Percentiles rank a stretch among this genome's conserved stretches.
phyloP scores from a whole-genome alignment of 1,140 invertebrate genomes.

The Magallana angulata region DNA sequence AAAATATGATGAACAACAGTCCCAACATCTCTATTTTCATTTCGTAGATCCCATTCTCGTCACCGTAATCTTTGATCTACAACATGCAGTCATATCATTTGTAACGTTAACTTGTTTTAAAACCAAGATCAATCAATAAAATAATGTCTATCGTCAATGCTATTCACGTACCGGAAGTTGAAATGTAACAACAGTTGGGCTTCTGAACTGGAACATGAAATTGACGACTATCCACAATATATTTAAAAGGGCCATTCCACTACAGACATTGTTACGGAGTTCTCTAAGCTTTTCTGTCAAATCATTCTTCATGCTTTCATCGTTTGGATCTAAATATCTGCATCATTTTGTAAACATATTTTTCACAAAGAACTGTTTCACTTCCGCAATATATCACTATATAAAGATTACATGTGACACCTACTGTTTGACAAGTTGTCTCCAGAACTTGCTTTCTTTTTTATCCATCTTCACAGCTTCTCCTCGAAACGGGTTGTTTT shows the following conservation, averaged over 20 bases:
- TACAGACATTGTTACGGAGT: constrained; percentile 66
- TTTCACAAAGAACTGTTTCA: not conserved
- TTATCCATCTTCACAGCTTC: constrained; percentile 20
- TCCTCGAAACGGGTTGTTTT: not conserved
- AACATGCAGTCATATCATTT: not conserved
- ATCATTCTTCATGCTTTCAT: constrained; percentile 61
- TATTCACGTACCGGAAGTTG: not conserved
- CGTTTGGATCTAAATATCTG: constrained; percentile 59
- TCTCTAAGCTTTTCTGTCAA: constrained; percentile 75
- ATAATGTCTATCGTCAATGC: not conserved
- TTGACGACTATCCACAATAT: constrained; percentile 68
- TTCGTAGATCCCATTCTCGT: constrained; percentile 46
- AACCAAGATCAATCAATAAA: not conserved
- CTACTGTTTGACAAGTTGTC: constrained; percentile 61
- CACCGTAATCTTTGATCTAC: constrained; percentile 12
- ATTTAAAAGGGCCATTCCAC: constrained; percentile 72
- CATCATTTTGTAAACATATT: not conserved
- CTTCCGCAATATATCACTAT: not conserved
- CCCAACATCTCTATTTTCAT: constrained; percentile 66
- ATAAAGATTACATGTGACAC: not conserved
- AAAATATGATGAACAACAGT: constrained; percentile 78
- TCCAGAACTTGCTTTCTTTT: constrained; percentile 56
- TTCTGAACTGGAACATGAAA: constrained; percentile 72
- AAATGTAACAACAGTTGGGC: not conserved
- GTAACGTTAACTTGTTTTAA: not conserved